Evolutionary conservation across 2,113 vertebrate species (phyloP), one percentile per base, ranked within the genome.

Genomic region (Hystrix brachyura): DNA sequence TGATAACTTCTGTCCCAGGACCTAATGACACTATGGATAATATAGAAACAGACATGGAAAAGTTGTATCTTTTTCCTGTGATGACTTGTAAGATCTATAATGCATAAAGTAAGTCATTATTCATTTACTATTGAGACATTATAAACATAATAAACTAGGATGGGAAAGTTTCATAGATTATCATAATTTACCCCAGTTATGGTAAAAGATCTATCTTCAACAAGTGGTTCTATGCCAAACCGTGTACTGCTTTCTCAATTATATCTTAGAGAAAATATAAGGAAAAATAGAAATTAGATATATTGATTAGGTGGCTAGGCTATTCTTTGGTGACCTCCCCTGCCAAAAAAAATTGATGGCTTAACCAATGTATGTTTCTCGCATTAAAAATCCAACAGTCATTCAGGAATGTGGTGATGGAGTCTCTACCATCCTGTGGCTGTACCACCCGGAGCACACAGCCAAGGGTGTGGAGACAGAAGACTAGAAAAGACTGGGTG

Each of bases 141-240:
- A 90, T 48, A 78, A 93, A 82, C 57, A 83, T 17, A 83, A 67
- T 38, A 46, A 95, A 89, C 19, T 62, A 59, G 51, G 95, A 53
- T 29, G 43, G 25, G 72, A 43, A 32, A 93, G 91, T 90, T 94
- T 91, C n/a, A 93, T 57, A 89, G 59, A 86, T 94, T 69, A 84
- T 80, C 69, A 71, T 76, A 32, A 97, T 79, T 80, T 60, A 55
- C n/a, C 76, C 2, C 1, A 80, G 13, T 10, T 91, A 65, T 78
- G 25, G 18, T 65, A 87, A 94, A 96, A 78, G 0, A 74, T 79
- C 94, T 94, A 48, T 95, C 55, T 92, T 96, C 38, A 91, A 46
- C 38, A 83, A 89, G 53, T 80, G 14, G 15, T 82, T 91, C 62
- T 86, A 64, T 19, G 74, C 78, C n/a, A 87, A 89, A 27, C 9